Conservation (phyloP, 2,113 vertebrate genomes). For the Motacilla alba region DNA sequence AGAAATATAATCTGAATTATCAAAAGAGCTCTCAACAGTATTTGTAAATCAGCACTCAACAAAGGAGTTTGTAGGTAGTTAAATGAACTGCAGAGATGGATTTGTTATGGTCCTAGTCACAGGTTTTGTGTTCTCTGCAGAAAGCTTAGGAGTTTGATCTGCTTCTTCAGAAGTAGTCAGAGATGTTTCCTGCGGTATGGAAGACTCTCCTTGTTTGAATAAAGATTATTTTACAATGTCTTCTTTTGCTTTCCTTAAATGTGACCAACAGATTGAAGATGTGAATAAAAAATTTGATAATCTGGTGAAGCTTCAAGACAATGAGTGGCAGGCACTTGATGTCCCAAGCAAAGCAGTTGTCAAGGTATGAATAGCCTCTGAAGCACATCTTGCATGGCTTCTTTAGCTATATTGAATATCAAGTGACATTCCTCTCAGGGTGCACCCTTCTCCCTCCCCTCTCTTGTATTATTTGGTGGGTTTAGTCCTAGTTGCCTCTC, state of each 20-base stretch:
- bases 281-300: constrained; percentile 86
- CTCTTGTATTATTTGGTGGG: background rate
- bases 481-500: background rate
- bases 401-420: background rate
- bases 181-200: background rate
- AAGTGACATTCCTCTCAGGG: background rate
- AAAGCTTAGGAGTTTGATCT: background rate
- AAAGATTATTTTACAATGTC: background rate
- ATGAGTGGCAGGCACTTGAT: constrained; percentile 77
- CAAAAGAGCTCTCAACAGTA: background rate
- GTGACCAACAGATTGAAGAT: constrained; percentile 80
- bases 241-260: background rate
- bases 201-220: background rate
- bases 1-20: background rate
- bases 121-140: background rate
- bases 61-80: background rate
- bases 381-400: background rate
- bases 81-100: background rate
- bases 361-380: constrained; percentile 69
- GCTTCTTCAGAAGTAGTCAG: background rate
- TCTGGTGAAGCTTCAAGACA: constrained; percentile 81
- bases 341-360: constrained; percentile 58
- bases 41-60: background rate
- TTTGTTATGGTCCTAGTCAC: background rate
- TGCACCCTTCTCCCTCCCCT: background rate